Evolutionary conservation across 2,113 vertebrate species (phyloP).

Genomic region (Phainopepla nitens): DNA sequence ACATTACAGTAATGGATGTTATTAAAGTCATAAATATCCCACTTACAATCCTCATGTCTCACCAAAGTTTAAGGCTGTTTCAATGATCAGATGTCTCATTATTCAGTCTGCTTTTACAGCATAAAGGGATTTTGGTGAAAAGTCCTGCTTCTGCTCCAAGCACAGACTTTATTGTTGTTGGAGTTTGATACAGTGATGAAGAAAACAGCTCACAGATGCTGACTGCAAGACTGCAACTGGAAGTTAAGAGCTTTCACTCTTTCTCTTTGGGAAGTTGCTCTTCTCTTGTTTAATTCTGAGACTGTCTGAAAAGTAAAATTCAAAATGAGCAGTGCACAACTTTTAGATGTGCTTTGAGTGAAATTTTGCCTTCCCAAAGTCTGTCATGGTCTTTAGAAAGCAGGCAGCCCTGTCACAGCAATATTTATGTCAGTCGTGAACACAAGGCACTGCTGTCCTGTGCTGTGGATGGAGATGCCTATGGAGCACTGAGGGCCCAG

Average conservation of each 20-base stretch:
- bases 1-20: neutral
- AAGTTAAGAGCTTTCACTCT: neutral
- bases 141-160: neutral
- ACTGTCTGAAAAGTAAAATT: neutral
- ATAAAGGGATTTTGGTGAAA: neutral
- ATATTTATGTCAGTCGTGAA: neutral
- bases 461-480: neutral
- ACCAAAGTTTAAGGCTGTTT: neutral
- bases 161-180: neutral
- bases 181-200: neutral
- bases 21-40: slow-evolving; percentile 11
- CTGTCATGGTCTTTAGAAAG: neutral
- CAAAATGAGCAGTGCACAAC: neutral
- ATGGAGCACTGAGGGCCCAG: neutral
- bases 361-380: neutral
- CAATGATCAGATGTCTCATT: neutral
- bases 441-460: neutral
- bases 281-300: neutral
- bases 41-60: neutral
- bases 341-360: neutral
- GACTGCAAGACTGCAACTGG: neutral
- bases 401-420: neutral
- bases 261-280: neutral
- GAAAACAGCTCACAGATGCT: neutral
- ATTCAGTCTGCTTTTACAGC: neutral